Conservation (phyloP, 2,888 invertebrate genomes). For the Napeogenes sylphis region DNA sequence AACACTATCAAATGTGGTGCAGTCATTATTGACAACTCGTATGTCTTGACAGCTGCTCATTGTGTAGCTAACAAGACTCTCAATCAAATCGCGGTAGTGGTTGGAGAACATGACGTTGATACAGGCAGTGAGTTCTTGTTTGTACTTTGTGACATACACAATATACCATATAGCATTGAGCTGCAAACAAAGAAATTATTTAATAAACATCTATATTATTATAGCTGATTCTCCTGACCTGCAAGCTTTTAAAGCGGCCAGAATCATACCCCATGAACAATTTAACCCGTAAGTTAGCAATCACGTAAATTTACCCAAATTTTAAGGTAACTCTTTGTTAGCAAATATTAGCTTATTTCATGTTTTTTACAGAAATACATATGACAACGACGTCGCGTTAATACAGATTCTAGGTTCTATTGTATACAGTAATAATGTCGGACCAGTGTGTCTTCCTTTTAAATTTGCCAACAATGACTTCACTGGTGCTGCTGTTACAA, state of each 20-base stretch:
- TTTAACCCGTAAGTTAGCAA: slow-evolving; percentile 46
- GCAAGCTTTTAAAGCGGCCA: slow-evolving; percentile 46
- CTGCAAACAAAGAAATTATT: background rate
- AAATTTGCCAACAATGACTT: slow-evolving; percentile 49
- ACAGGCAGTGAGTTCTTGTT: slow-evolving; percentile 42
- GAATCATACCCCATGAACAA: slow-evolving; percentile 63
- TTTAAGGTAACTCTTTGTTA: background rate
- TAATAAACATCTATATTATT: slow-evolving; percentile 30
- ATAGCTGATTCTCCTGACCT: slow-evolving; percentile 74
- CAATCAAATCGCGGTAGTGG: slow-evolving; percentile 38
- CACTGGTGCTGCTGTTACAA: slow-evolving; percentile 53
- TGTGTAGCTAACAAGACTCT: slow-evolving; percentile 62
- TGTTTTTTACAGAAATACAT: slow-evolving; percentile 42
- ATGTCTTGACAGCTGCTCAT: slow-evolving; percentile 77
- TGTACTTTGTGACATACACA: background rate
- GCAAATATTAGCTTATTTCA: background rate
- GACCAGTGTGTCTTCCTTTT: slow-evolving; percentile 82
- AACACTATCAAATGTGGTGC: slow-evolving; percentile 70
- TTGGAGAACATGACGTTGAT: slow-evolving; percentile 72
- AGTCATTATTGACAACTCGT: slow-evolving; percentile 63
- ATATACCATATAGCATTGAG: background rate
- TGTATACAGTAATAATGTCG: slow-evolving; percentile 69
- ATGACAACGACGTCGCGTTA: slow-evolving; percentile 77
- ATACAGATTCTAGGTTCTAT: slow-evolving; percentile 56
- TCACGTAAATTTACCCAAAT: background rate